Evolutionary conservation across 2,888 invertebrate species (phyloP).

Genomic region (Phragmatobia fuliginosa): DNA sequence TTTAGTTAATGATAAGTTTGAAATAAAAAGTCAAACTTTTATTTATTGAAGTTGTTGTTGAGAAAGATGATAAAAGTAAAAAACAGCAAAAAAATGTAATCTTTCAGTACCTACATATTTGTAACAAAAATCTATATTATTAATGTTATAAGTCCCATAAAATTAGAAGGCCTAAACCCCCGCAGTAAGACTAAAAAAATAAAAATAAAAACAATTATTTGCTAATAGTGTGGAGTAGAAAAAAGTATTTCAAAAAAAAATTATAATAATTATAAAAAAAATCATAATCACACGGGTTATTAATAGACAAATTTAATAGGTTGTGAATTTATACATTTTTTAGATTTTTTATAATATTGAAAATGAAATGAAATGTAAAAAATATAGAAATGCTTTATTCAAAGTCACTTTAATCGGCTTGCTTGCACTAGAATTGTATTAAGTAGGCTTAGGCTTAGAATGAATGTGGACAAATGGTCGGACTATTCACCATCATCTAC

Average conservation of each 20-base stretch:
- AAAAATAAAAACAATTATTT: conserved; percentile 45
- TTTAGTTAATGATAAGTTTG: background rate
- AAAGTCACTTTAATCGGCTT: conserved; percentile 62
- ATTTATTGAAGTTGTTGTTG: no score
- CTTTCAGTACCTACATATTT: background rate
- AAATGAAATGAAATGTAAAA: conserved; percentile 58
- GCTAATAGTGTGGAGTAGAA: conserved; percentile 56
- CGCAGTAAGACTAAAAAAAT: conserved; percentile 40
- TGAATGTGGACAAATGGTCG: background rate
- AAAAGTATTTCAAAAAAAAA: conserved; percentile 45
- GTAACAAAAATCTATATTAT: conserved; percentile 29
- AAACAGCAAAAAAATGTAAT: background rate
- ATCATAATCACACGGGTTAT: conserved; percentile 51
- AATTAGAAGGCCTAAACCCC: conserved; percentile 69
- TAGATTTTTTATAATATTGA: conserved; percentile 83
- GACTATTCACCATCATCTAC: background rate
- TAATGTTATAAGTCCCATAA: conserved; percentile 29
- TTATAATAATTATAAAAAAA: conserved; percentile 54
- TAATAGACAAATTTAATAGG: conserved; percentile 84
- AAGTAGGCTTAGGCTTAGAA: conserved; percentile 19
- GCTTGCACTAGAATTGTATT: conserved; percentile 59
- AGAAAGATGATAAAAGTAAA: background rate
- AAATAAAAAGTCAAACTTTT: background rate
- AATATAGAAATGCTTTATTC: conserved; percentile 58
- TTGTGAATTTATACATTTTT: conserved; percentile 87